Percentiles rank a stretch among this genome's conserved stretches.
phyloP scores from a whole-genome alignment of 1,140 invertebrate genomes.

The Formica exsecta region DNA sequence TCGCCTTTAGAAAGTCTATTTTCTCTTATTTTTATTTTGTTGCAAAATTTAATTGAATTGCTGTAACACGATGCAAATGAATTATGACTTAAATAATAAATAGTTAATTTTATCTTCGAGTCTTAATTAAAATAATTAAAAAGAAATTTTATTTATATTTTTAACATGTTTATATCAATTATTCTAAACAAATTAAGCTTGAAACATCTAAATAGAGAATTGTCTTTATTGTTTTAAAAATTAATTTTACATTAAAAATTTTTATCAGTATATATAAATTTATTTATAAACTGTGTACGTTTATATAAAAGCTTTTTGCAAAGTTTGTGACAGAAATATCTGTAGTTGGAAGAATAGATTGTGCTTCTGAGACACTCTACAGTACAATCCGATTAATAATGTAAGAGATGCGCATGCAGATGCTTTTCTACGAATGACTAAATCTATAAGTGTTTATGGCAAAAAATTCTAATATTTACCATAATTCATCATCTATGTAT shows the following conservation, averaged over 20 bases:
- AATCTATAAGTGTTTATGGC: neutral
- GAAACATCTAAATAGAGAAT: too few relatives aligned
- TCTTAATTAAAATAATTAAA: neutral
- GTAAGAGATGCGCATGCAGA: constrained; percentile 19
- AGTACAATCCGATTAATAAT: too few relatives aligned
- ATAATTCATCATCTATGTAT: neutral
- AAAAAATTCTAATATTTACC: neutral
- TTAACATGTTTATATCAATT: neutral
- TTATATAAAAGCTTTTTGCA: too few relatives aligned
- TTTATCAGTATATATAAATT: too few relatives aligned
- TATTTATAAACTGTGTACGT: too few relatives aligned
- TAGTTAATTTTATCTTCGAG: neutral
- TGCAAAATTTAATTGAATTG: constrained; percentile 16
- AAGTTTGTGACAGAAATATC: too few relatives aligned
- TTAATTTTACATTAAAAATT: too few relatives aligned
- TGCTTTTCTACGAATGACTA: neutral
- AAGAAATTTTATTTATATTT: neutral
- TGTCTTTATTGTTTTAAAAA: too few relatives aligned
- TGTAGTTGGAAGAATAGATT: too few relatives aligned
- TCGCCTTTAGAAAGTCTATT: constrained; percentile 24
- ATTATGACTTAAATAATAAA: neutral
- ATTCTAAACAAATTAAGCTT: neutral
- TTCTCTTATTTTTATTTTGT: constrained; percentile 6
- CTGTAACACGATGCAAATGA: neutral
- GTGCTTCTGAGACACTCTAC: too few relatives aligned